phyloP scores from a whole-genome alignment of 2,113 vertebrate genomes.

The Naja naja region DNA sequence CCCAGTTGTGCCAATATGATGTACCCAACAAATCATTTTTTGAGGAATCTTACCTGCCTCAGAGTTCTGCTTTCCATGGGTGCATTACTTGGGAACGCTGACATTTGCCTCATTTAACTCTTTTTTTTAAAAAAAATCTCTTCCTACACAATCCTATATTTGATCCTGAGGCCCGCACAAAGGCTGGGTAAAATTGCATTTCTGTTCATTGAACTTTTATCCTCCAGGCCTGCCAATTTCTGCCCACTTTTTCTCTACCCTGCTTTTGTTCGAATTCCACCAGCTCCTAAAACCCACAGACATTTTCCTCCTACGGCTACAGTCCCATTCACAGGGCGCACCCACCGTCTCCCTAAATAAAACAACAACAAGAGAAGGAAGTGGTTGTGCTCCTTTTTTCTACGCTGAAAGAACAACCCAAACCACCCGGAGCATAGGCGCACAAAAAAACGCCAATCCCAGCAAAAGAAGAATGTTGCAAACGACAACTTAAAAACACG shows the following conservation, averaged over 20 bases:
- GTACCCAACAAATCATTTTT: too few species aligned
- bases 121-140: neutral
- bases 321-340: neutral
- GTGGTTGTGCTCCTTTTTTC: neutral
- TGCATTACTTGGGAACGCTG: too few species aligned
- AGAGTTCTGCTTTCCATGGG: too few species aligned
- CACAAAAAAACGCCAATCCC: neutral
- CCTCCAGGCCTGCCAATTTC: neutral
- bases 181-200: neutral
- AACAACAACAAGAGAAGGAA: neutral
- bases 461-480: neutral
- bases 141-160: neutral
- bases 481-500: neutral
- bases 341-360: neutral
- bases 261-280: neutral
- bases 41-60: too few species aligned
- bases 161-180: neutral
- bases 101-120: too few species aligned
- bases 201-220: neutral
- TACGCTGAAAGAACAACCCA: neutral
- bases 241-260: neutral
- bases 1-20: too few species aligned
- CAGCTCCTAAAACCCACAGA: neutral
- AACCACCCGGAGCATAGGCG: accelerated
- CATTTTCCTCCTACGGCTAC: neutral